Conservation (phyloP, 2,113 vertebrate genomes). For the Lasiurus borealis region DNA sequence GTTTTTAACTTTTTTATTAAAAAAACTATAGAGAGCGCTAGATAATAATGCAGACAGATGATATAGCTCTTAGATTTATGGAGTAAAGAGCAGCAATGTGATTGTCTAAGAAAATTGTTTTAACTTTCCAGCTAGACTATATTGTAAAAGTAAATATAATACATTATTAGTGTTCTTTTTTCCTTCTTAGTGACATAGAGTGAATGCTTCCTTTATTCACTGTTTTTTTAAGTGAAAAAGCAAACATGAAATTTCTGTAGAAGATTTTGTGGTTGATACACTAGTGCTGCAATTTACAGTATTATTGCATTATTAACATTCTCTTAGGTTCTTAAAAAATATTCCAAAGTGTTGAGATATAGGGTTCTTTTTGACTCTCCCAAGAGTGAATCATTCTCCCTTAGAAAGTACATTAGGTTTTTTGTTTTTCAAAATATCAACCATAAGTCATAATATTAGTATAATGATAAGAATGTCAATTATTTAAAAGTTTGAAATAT, state of each 20-base stretch:
- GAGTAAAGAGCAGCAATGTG: conserved; percentile 4
- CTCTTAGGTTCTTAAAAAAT: neutral
- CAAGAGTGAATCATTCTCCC: conserved; percentile 47
- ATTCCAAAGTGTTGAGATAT: neutral
- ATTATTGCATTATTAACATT: conserved; percentile 1
- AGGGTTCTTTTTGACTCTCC: neutral
- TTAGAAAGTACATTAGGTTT: conserved; percentile 31
- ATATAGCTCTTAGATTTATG: neutral
- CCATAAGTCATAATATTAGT: conserved; percentile 45
- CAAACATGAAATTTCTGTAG: neutral
- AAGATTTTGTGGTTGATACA: neutral
- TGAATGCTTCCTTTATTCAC: neutral
- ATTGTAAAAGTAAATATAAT: conserved; percentile 24
- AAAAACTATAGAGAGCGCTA: neutral
- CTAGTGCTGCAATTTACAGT: neutral
- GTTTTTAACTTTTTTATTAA: neutral
- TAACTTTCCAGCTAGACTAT: conserved; percentile 34
- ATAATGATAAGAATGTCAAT: conserved; percentile 20
- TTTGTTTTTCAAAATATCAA: conserved; percentile 29
- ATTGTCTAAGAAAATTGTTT: neutral
- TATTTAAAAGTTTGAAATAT: conserved; percentile 37
- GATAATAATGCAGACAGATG: conserved; percentile 30
- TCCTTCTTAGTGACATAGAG: neutral
- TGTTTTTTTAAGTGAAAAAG: conserved; percentile 44
- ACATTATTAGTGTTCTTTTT: neutral